Conservation (phyloP, 2,888 invertebrate genomes). For the Polydrusus cervinus region DNA sequence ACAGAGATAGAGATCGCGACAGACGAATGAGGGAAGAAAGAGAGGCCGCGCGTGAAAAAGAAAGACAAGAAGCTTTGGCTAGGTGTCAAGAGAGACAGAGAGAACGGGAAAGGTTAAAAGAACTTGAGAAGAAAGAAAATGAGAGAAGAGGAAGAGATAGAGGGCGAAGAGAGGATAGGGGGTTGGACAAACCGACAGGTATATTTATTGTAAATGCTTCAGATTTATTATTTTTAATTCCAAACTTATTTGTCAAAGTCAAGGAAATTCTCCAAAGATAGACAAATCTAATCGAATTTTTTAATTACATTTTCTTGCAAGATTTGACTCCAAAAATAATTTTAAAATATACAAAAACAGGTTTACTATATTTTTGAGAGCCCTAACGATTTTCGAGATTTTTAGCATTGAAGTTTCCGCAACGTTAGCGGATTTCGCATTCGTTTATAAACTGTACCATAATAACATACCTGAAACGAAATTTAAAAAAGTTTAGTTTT, state of each 20-base stretch:
- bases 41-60: conserved; percentile 77
- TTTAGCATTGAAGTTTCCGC: too few relatives aligned
- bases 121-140: conserved; percentile 73
- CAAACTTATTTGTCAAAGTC: background rate
- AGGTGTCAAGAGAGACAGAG: conserved; percentile 78
- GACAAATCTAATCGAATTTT: too few relatives aligned
- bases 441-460: too few relatives aligned
- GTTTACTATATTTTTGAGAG: too few relatives aligned
- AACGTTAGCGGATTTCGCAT: too few relatives aligned
- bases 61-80: conserved; percentile 78
- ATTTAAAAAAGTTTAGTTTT: too few relatives aligned
- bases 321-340: too few relatives aligned
- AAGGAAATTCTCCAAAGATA: too few relatives aligned
- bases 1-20: conserved; percentile 73
- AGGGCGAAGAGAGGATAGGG: conserved; percentile 74
- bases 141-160: conserved; percentile 72
- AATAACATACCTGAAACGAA: too few relatives aligned
- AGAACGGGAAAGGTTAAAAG: conserved; percentile 73
- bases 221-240: background rate
- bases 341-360: too few relatives aligned
- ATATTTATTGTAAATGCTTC: background rate
- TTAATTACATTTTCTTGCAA: too few relatives aligned
- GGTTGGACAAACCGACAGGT: conserved; percentile 76
- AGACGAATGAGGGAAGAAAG: conserved; percentile 73
- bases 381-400: too few relatives aligned